These are phyloP conservation scores for Synergus gifuensis DNA, from an alignment of 2,888 invertebrate species.

Conservation along the genomic window DNA sequence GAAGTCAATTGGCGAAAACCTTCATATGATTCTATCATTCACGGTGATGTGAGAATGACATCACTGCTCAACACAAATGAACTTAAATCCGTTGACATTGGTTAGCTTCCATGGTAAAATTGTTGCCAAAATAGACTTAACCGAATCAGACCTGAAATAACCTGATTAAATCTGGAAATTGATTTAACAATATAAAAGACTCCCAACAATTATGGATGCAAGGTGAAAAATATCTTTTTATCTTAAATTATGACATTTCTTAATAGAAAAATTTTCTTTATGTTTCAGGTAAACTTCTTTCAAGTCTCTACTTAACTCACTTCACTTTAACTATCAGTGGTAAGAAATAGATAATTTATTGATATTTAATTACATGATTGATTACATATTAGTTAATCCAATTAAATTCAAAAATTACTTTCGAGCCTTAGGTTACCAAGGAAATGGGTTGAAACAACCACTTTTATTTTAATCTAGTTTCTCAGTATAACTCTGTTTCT, in stretches of 20 bases:
- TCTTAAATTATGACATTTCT: background rate
- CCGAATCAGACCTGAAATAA: background rate
- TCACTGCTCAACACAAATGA: background rate
- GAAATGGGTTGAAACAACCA: background rate
- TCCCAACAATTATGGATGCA: background rate
- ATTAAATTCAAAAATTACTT: no score
- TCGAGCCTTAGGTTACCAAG: background rate
- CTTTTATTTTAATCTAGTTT: background rate
- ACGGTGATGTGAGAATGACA: slow-evolving; percentile 27
- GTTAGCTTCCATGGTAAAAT: background rate
- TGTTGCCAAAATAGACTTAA: background rate
- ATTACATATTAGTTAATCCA: no score
- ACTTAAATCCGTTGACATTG: slow-evolving; percentile 24
- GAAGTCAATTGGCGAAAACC: slow-evolving; percentile 24
- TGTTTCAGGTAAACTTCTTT: background rate
- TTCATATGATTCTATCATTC: slow-evolving; percentile 28
- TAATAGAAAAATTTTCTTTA: background rate
- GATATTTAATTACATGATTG: background rate
- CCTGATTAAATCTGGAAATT: background rate
- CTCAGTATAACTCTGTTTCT: background rate
- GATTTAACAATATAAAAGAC: background rate
- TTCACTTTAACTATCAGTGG: background rate
- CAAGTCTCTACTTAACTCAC: background rate
- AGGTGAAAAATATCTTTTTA: background rate
- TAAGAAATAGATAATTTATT: background rate